Percentiles rank a stretch among this genome's conserved stretches.
Evolutionary conservation across 2,888 invertebrate genomes (phyloP).

Genomic region (Nineta flava): DNA sequence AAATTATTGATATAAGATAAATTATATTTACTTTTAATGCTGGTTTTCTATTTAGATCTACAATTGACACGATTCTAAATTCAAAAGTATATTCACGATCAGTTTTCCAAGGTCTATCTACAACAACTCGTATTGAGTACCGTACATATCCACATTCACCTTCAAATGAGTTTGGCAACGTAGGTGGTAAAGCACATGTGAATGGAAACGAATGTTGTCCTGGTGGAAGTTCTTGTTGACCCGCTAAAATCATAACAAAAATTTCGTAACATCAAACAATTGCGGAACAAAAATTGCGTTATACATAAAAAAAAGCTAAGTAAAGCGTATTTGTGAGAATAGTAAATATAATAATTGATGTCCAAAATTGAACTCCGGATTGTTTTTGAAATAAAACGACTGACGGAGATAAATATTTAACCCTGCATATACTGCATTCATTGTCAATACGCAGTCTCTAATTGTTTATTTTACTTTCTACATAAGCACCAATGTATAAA

Average conservation of each 20-base stretch:
- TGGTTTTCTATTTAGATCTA: conserved; percentile 66
- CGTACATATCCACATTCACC: conserved; percentile 55
- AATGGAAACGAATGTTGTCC: conserved; percentile 67
- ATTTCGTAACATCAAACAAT: neutral
- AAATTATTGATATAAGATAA: neutral
- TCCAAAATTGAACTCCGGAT: conserved; percentile 28
- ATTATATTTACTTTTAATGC: conserved; percentile 40
- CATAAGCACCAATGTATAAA: too few species aligned
- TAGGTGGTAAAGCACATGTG: conserved; percentile 50
- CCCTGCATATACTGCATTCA: too few species aligned
- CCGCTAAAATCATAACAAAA: neutral
- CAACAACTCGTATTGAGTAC: conserved; percentile 62
- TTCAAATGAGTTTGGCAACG: conserved; percentile 67
- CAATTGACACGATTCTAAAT: conserved; percentile 64
- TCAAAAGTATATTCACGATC: conserved; percentile 69
- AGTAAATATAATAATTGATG: neutral
- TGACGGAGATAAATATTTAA: too few species aligned
- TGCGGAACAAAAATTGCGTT: too few species aligned
- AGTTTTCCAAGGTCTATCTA: conserved; percentile 70
- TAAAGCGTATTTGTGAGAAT: too few species aligned
- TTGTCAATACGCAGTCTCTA: too few species aligned
- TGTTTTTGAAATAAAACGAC: too few species aligned
- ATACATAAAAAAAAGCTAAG: too few species aligned
- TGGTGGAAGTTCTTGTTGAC: conserved; percentile 38
- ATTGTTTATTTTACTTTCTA: too few species aligned